These are phyloP conservation scores for Procambarus virginalis DNA, from an alignment of 1,140 invertebrate genomes.

Conservation along the genomic window DNA sequence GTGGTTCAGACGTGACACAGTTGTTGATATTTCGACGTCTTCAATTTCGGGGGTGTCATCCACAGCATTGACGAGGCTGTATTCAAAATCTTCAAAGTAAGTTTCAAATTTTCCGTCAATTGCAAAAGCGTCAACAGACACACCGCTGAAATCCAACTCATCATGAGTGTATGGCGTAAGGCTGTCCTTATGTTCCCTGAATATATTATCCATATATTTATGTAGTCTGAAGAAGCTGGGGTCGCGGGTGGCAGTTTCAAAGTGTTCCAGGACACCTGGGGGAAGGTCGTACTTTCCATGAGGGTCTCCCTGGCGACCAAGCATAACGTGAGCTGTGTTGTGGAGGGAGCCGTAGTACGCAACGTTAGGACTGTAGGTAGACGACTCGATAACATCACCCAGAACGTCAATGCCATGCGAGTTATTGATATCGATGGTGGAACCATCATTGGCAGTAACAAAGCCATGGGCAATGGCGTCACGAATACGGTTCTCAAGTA, in stretches of 20 bases:
- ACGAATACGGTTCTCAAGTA: constrained; percentile 24
- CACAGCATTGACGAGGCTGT: constrained; percentile 43
- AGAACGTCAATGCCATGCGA: constrained; percentile 39
- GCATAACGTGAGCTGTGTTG: constrained; percentile 47
- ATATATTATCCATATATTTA: constrained; percentile 59
- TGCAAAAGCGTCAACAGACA: background rate
- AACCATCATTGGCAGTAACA: constrained; percentile 22
- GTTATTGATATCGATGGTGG: constrained; percentile 21
- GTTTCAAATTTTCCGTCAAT: constrained; percentile 12
- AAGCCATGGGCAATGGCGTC: constrained; percentile 47
- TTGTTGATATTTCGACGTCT: constrained; percentile 22
- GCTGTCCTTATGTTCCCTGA: constrained; percentile 33
- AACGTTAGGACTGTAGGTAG: constrained; percentile 37
- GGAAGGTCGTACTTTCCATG: constrained; percentile 38
- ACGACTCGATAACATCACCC: constrained; percentile 49
- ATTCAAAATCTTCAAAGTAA: constrained; percentile 51
- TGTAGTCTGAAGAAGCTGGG: constrained; percentile 47
- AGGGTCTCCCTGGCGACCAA: constrained; percentile 44
- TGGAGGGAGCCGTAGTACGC: constrained; percentile 44
- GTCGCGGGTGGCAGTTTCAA: constrained; percentile 44
- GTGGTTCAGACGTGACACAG: constrained; percentile 32
- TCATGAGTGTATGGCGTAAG: constrained; percentile 44
- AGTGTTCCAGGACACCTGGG: constrained; percentile 49
- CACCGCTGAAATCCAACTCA: constrained; percentile 20
- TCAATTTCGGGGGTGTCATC: constrained; percentile 22